Percentiles rank a stretch among this genome's conserved stretches.
Conservation (phyloP, 1,140 invertebrate species). For the Zaprionus capensis region DNA sequence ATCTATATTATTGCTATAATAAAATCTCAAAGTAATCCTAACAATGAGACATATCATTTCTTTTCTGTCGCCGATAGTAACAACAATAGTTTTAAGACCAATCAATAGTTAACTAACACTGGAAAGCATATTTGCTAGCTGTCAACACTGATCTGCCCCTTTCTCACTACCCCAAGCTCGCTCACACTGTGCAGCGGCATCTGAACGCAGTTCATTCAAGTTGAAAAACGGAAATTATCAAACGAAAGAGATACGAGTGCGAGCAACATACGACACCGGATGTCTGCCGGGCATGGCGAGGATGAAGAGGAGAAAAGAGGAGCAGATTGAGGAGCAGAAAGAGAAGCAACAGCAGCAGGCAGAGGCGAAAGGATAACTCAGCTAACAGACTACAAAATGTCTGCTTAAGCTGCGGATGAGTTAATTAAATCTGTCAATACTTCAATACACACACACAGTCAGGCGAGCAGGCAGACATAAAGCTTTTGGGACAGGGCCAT, state of each 20-base stretch:
- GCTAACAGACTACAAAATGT: conserved; percentile 73
- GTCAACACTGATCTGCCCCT: not conserved
- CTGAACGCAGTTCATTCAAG: conserved; percentile 57
- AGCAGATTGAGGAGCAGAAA: conserved; percentile 2
- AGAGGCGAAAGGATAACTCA: conserved; percentile 52
- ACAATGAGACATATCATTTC: too few relatives aligned
- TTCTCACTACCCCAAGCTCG: not conserved
- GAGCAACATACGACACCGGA: conserved; percentile 78
- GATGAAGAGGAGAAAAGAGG: conserved; percentile 42
- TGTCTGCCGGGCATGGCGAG: conserved; percentile 55
- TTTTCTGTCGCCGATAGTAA: not conserved
- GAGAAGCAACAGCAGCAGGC: conserved; percentile 6
- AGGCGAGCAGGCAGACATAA: conserved; percentile 22
- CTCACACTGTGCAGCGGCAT: conserved; percentile 46
- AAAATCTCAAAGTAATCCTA: not conserved
- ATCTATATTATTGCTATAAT: too few relatives aligned
- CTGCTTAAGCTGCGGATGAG: conserved; percentile 81
- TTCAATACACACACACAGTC: conserved; percentile 41
- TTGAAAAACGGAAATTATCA: conserved; percentile 82
- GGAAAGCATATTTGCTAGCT: not conserved
- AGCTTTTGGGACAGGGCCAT: conserved; percentile 44
- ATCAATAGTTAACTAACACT: not conserved
- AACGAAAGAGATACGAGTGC: conserved; percentile 73
- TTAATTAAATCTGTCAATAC: conserved; percentile 84
- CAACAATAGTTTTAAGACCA: not conserved